Evolutionary conservation across 2,888 invertebrate species (phyloP).

Genomic region (Hoplodrina blanda): DNA sequence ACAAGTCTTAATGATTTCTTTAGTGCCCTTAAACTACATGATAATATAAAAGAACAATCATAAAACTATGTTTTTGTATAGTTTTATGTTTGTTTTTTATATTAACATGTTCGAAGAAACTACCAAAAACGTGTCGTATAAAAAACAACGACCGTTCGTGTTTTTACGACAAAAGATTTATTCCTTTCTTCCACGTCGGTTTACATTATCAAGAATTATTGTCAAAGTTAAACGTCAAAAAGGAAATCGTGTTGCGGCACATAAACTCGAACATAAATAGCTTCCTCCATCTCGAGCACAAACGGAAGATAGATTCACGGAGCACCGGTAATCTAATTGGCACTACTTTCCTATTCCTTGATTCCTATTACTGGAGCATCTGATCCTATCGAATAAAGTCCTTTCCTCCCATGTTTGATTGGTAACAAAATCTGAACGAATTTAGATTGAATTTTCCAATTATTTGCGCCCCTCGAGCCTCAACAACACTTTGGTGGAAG

Average conservation of each 20-base stretch:
- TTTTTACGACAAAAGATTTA: conserved; percentile 61
- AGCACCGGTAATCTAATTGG: conserved; percentile 59
- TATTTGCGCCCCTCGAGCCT: conserved; percentile 70
- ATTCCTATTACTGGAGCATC: conserved; percentile 49
- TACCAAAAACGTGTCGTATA: conserved; percentile 25
- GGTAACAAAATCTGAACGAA: conserved; percentile 70
- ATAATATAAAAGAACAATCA: conserved; percentile 29
- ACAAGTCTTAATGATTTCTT: conserved; percentile 2
- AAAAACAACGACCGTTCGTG: conserved; percentile 42
- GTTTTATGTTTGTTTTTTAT: not conserved
- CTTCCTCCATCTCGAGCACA: conserved; percentile 13
- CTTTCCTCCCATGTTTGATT: conserved; percentile 49
- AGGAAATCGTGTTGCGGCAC: conserved; percentile 34
- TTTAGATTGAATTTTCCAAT: conserved; percentile 80
- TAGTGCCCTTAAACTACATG: conserved; percentile 28
- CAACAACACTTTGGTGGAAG: conserved; percentile 73
- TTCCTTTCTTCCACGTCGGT: conserved; percentile 40
- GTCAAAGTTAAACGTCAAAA: conserved; percentile 56
- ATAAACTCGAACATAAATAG: conserved; percentile 42
- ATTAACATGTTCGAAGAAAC: conserved; percentile 13
- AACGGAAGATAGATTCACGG: conserved; percentile 17
- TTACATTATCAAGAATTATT: conserved; percentile 58
- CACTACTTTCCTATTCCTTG: conserved; percentile 37
- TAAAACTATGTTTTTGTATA: conserved; percentile 17
- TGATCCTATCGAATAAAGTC: conserved; percentile 55